These are phyloP conservation scores for Phenganax stokvisi DNA, from an alignment of 92 coral and sea anemone genomes.

Conservation along the genomic window DNA sequence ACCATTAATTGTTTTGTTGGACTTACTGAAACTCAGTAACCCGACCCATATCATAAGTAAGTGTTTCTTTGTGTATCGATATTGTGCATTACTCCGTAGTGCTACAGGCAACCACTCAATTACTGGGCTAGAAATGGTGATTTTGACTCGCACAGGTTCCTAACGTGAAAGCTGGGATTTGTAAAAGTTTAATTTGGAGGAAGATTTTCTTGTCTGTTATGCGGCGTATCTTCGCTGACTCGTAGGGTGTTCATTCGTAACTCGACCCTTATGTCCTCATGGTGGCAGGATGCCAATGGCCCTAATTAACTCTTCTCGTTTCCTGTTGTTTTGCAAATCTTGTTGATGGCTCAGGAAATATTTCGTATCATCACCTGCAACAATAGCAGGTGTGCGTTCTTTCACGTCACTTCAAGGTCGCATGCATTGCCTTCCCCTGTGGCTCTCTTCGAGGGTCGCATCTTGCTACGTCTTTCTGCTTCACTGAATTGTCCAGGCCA, in stretches of 20 bases:
- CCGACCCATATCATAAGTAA: too few species aligned
- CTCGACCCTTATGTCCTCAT: neutral
- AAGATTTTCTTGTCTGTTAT: neutral
- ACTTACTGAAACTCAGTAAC: too few species aligned
- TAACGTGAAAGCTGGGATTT: too few species aligned
- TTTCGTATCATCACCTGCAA: neutral
- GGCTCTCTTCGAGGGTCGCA: neutral
- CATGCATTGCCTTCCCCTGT: slow-evolving; percentile 10
- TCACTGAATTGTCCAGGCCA: too few species aligned
- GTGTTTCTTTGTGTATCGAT: too few species aligned
- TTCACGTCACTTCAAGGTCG: slow-evolving; percentile 7
- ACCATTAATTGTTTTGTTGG: too few species aligned
- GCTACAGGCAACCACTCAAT: too few species aligned
- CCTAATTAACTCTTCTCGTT: neutral
- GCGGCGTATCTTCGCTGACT: neutral
- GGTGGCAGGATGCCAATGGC: neutral
- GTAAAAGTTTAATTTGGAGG: too few species aligned
- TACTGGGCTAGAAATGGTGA: too few species aligned
- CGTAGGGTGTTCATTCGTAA: neutral
- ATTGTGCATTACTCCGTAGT: too few species aligned
- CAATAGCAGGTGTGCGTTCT: slow-evolving; percentile 11
- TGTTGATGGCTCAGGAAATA: slow-evolving; percentile 32
- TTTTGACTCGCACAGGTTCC: too few species aligned
- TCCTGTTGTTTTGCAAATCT: slow-evolving; percentile 30
- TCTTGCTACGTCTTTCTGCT: too few species aligned